phyloP scores from a whole-genome alignment of 2,797 vertebrate genomes.

The Chelonia mydas region DNA sequence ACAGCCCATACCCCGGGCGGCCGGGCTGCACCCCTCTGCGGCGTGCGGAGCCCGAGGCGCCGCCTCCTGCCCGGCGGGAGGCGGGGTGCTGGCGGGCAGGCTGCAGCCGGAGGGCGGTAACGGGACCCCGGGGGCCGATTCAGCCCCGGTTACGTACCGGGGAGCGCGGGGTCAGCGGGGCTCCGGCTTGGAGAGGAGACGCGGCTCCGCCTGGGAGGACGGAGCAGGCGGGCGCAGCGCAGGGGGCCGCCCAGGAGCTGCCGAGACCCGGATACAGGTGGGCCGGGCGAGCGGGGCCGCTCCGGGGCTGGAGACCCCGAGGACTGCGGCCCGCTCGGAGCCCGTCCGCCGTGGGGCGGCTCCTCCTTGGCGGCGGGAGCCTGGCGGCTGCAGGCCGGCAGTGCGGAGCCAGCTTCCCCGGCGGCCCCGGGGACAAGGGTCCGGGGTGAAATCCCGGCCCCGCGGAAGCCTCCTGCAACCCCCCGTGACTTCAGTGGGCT shows the following conservation, averaged over 20 bases:
- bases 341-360: too few relatives aligned
- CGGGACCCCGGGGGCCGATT: too few relatives aligned
- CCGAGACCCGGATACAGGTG: background rate
- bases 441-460: too few relatives aligned
- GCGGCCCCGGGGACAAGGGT: too few relatives aligned
- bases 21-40: background rate
- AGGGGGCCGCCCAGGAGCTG: background rate
- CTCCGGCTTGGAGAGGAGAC: background rate
- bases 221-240: background rate
- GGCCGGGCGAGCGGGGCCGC: background rate
- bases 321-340: too few relatives aligned
- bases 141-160: background rate
- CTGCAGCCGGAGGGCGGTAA: background rate
- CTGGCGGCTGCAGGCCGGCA: too few relatives aligned
- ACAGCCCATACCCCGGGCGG: background rate
- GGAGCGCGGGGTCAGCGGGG: background rate
- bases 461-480: too few relatives aligned
- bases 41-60: background rate
- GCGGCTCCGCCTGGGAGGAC: background rate
- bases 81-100: accelerated
- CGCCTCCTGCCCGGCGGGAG: background rate
- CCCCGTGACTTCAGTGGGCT: too few relatives aligned
- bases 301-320: too few relatives aligned
- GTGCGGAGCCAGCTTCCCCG: too few relatives aligned
- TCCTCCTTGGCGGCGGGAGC: too few relatives aligned